A percentile compares a stretch with the other conserved stretches of the same genome.
These are phyloP conservation scores for Cremastobaeus sp. DNA, from an alignment of 2,888 invertebrate species.

Conservation along the genomic window DNA sequence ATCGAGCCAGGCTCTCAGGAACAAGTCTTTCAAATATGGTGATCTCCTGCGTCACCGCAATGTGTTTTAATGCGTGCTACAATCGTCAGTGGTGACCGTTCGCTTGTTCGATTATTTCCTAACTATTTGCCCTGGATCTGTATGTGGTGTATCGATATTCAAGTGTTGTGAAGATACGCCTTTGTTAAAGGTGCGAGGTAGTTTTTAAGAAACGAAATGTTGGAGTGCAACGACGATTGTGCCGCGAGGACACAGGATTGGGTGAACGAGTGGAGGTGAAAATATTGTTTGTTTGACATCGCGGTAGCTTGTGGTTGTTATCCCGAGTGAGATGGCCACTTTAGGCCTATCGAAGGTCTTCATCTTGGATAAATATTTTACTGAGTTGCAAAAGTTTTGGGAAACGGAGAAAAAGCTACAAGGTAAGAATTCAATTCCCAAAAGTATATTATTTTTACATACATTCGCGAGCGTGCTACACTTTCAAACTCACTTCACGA, in stretches of 20 bases:
- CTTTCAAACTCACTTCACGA: neutral
- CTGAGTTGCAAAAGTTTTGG: conserved; percentile 97
- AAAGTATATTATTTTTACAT: neutral
- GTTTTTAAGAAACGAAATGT: conserved; percentile 66
- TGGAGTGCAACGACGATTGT: conserved; percentile 74
- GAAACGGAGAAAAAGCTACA: conserved; percentile 97
- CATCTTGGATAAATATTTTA: conserved; percentile 98
- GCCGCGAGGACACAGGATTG: conserved; percentile 64
- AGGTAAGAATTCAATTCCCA: conserved; percentile 82
- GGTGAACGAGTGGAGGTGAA: conserved; percentile 33
- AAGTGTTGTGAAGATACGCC: conserved; percentile 23
- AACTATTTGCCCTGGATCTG: too few species aligned
- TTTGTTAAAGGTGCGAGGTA: conserved; percentile 28
- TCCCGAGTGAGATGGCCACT: conserved; percentile 87
- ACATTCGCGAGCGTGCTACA: neutral
- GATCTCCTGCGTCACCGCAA: conserved; percentile 1
- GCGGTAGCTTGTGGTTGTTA: conserved; percentile 66
- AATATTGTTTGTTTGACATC: conserved; percentile 34
- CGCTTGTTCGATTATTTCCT: too few species aligned
- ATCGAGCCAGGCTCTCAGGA: conserved; percentile 2
- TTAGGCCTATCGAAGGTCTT: conserved; percentile 97
- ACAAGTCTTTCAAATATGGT: conserved; percentile 35
- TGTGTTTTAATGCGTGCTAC: neutral
- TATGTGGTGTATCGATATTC: neutral
- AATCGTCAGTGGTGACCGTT: neutral